phyloP scores from a whole-genome alignment of 2,113 vertebrate species.

The Lasiurus borealis region DNA sequence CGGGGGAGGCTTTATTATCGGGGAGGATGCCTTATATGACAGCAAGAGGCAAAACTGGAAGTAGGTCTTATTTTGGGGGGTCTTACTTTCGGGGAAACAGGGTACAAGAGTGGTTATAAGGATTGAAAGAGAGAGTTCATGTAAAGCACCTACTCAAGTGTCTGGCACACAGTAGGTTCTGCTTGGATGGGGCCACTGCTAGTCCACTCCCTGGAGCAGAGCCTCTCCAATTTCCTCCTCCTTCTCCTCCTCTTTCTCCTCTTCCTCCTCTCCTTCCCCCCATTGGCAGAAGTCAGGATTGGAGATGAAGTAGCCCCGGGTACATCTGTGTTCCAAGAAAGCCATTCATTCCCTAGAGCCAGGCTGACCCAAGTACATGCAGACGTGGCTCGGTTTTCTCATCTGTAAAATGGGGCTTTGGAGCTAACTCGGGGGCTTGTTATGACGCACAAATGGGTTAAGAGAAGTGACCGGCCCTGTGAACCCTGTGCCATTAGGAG shows the following conservation, averaged over 20 bases:
- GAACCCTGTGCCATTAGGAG: neutral
- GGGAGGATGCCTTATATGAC: too few species aligned
- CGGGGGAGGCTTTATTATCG: too few species aligned
- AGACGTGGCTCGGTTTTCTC: neutral
- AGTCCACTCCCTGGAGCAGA: neutral
- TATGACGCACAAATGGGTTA: neutral
- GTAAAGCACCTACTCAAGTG: neutral
- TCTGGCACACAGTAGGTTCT: neutral
- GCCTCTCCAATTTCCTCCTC: neutral
- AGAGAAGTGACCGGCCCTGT: neutral
- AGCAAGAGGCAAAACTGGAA: too few species aligned
- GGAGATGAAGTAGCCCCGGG: neutral
- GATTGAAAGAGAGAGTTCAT: neutral
- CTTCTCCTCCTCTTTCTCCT: fast-evolving
- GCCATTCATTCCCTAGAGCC: neutral
- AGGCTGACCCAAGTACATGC: neutral
- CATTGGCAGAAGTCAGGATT: neutral
- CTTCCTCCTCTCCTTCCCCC: neutral
- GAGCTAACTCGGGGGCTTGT: neutral
- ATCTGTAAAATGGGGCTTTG: neutral
- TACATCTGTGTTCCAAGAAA: neutral
- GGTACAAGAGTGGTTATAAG: neutral
- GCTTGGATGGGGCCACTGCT: neutral
- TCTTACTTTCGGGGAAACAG: too few species aligned
- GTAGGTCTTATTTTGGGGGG: too few species aligned